A percentile compares a stretch with the other conserved stretches of the same genome.
Conservation (phyloP, 2,113 vertebrate genomes). For the Amia ocellicauda region DNA sequence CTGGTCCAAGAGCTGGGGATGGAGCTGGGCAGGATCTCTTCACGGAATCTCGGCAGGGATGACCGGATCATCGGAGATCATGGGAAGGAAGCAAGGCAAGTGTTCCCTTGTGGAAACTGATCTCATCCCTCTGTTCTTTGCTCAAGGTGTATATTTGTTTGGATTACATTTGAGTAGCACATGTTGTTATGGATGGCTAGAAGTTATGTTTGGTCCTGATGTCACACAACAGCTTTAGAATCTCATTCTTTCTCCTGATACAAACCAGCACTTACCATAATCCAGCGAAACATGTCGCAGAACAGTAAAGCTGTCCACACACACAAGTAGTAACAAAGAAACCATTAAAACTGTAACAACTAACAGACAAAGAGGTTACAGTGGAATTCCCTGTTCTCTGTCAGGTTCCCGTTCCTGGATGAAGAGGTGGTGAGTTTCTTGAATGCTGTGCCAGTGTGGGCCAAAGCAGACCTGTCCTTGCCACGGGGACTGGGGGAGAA, state of each 20-base stretch:
- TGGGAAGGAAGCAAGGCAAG: conserved; percentile 88
- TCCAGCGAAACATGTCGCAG: too few relatives aligned
- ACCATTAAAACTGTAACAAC: too few relatives aligned
- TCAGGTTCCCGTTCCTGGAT: conserved; percentile 92
- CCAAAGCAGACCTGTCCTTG: conserved; percentile 81
- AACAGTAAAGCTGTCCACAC: too few relatives aligned
- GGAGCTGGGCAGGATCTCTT: conserved; percentile 86
- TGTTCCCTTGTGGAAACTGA: not conserved
- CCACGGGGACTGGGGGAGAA: conserved; percentile 90
- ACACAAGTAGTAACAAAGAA: too few relatives aligned
- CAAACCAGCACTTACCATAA: too few relatives aligned
- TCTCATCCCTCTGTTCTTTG: not conserved
- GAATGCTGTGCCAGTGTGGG: conserved; percentile 76
- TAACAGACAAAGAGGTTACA: not conserved
- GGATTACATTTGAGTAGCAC: not conserved
- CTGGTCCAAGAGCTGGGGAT: conserved; percentile 80
- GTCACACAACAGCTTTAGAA: too few relatives aligned
- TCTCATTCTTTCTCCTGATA: too few relatives aligned
- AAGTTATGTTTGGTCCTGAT: too few relatives aligned
- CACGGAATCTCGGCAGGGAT: conserved; percentile 90
- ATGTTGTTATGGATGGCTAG: not conserved
- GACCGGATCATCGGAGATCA: conserved; percentile 88
- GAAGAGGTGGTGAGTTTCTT: conserved; percentile 89
- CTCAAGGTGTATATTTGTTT: not conserved
- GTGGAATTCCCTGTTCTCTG: conserved; percentile 16